Evolutionary conservation across 2,797 vertebrate genomes (phyloP), one percentile per base, ranked within the genome.

Genomic region (Cyclopterus lumpus): DNA sequence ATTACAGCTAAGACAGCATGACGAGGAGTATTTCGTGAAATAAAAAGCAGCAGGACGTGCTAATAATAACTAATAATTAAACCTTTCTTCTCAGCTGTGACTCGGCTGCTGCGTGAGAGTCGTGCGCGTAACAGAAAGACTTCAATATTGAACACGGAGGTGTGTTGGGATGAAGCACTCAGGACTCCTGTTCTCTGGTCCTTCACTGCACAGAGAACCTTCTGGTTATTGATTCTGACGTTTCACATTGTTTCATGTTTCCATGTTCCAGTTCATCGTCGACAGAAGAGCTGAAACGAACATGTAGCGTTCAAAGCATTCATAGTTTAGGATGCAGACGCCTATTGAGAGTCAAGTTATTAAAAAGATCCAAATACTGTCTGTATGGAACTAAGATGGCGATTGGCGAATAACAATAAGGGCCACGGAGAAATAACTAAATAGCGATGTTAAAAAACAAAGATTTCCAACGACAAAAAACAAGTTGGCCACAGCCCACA

Each of bases 71-170:
- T 8, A 55, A 28, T 15, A 38, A 57, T 30, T 16, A 16, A 53
- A 53, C 26, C 5, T 48, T 2, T 22, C 18, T 67, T 16, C 18
- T 68, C 53, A 38, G 34, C 10, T 28, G 15, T 6, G n/a, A 24
- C 14, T 61, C 9, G 32, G 8, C 12, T 49, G 24, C n/a, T 57
- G 1, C 51, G 15, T 6, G 32, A 40, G 68, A 54, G 34, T 42
- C 26, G 42, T 15, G 24, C 18, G 12, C 53, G 71, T 20, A 30
- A 67, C 59, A 42, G 71, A 46, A 67, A 61, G 30, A 28, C n/a
- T 66, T 83, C 34, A 64, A 86, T 86, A 57, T 75, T 83, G 85
- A 20, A 55, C 53, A 26, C 24, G 16, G 69, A n/a, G 74, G 60
- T n/a, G 9, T 73, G 46, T 34, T 12, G 38, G 62, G 57, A 65